Evolutionary conservation across 2,888 invertebrate genomes (phyloP).

Genomic region (Apotomis capreana): DNA sequence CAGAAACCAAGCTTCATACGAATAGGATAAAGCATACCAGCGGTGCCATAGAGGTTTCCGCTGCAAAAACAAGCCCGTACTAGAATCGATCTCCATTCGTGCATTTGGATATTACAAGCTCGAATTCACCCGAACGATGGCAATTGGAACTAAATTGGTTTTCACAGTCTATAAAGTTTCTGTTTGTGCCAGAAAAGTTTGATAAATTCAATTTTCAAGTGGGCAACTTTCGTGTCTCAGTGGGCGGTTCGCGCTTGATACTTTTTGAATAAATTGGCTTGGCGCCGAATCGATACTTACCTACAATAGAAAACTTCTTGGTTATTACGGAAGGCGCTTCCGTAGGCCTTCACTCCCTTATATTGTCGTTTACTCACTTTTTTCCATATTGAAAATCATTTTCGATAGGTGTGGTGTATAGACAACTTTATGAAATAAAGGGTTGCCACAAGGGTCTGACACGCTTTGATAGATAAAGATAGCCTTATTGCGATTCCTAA

Average conservation of each 20-base stretch:
- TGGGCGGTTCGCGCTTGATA: constrained; percentile 74
- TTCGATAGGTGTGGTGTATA: too few relatives aligned
- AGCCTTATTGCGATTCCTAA: too few relatives aligned
- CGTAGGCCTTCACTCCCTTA: constrained; percentile 17
- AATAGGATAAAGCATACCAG: not conserved
- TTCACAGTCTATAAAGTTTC: constrained; percentile 79
- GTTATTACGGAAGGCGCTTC: constrained; percentile 45
- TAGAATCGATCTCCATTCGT: constrained; percentile 43
- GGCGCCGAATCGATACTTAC: constrained; percentile 66
- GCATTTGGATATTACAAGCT: constrained; percentile 58
- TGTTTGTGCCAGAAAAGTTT: constrained; percentile 79
- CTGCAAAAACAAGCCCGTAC: constrained; percentile 24
- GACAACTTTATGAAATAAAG: too few relatives aligned
- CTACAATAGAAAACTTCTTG: constrained; percentile 58
- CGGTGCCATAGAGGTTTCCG: not conserved
- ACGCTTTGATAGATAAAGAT: too few relatives aligned
- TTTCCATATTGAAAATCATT: constrained; percentile 3
- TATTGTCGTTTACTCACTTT: constrained; percentile 26
- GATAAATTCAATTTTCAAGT: constrained; percentile 80
- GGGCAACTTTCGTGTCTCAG: constrained; percentile 72
- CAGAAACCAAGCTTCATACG: not conserved
- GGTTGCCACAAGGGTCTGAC: too few relatives aligned
- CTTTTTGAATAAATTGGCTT: constrained; percentile 78
- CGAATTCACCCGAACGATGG: constrained; percentile 66
- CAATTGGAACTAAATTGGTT: constrained; percentile 77